Evolutionary conservation across 2,113 vertebrate genomes (phyloP).

Genomic region (Anser brachyrhynchus): DNA sequence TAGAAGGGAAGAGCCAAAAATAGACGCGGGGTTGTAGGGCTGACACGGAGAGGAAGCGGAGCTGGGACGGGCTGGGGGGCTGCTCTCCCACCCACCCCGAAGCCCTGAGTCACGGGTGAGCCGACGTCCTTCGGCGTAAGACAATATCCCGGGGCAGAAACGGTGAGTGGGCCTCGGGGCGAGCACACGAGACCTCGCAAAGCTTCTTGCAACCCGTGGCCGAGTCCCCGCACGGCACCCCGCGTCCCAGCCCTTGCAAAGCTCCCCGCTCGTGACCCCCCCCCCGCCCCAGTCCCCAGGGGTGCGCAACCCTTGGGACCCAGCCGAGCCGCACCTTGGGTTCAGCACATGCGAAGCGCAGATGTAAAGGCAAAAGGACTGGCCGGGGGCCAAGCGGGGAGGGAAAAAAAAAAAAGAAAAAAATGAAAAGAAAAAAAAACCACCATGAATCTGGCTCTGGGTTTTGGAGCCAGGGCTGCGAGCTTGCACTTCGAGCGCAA

Average conservation of each 20-base stretch:
- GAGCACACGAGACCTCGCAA: not conserved
- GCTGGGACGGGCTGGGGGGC: rapidly evolving
- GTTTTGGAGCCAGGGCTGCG: not conserved
- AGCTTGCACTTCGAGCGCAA: rapidly evolving
- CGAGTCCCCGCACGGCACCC: not conserved
- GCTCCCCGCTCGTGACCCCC: not conserved
- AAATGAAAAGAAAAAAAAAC: no score
- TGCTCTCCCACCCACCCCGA: not conserved
- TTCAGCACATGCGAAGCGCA: not conserved
- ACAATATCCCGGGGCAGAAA: not conserved
- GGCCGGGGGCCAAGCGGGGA: not conserved
- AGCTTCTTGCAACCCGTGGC: not conserved
- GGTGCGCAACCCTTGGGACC: not conserved
- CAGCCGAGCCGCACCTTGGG: not conserved
- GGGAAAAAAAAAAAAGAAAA: not conserved
- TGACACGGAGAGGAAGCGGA: not conserved
- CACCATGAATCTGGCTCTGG: not conserved
- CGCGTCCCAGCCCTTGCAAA: not conserved
- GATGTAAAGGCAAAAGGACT: not conserved
- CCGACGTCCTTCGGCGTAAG: rapidly evolving
- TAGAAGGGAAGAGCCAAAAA: conserved; percentile 42
- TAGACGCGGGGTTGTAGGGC: not conserved
- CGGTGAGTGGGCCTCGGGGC: not conserved
- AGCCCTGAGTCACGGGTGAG: not conserved
- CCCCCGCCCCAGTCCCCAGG: not conserved